Conservation (phyloP, 2,113 vertebrate species). For the Vombatus ursinus region DNA sequence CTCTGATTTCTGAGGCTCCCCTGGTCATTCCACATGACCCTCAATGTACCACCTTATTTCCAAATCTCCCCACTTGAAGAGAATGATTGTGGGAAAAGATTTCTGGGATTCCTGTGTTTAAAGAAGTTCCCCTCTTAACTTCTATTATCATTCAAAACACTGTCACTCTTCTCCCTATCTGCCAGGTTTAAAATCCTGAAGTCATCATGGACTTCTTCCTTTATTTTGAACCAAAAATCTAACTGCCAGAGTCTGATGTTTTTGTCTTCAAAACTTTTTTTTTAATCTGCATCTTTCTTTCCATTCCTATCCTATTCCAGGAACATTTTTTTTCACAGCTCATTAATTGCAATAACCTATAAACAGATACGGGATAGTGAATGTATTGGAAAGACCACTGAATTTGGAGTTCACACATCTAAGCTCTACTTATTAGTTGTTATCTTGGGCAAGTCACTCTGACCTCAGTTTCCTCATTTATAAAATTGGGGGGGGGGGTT, state of each 20-base stretch:
- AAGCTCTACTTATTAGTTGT: neutral
- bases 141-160: neutral
- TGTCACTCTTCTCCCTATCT: neutral
- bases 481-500: neutral
- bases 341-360: neutral
- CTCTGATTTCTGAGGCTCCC: neutral
- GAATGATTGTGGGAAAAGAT: neutral
- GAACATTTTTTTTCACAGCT: neutral
- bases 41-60: accelerated
- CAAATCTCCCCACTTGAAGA: too few species aligned
- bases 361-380: neutral
- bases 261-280: neutral
- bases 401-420: neutral
- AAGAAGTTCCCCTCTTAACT: neutral
- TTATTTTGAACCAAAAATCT: neutral
- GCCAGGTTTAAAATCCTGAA: neutral
- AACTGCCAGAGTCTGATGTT: neutral
- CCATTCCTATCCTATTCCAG: accelerated
- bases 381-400: neutral
- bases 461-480: neutral
- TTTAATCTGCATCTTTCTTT: neutral
- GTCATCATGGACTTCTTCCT: neutral
- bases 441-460: neutral
- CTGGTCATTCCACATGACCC: accelerated
- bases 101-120: neutral